Evolutionary conservation across 2,888 invertebrate species (phyloP), one percentile per base, ranked within the genome.

Genomic region (Diaprepes abbreviatus): DNA sequence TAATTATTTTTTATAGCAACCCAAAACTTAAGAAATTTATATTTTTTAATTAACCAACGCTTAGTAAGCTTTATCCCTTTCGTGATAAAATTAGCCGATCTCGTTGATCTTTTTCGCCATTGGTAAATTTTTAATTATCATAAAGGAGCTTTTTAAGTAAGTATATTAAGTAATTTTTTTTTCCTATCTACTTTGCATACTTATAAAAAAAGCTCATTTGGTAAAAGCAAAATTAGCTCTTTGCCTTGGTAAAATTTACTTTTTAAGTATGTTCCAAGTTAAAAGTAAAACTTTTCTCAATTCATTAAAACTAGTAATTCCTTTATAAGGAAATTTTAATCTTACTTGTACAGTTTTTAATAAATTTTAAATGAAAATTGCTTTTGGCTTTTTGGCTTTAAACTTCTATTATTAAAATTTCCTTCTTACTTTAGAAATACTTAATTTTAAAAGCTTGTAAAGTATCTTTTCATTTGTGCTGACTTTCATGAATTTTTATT

Each of bases 381-480:
- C 48, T 48, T 48, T 48, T 7, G 14, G 48, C 48, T 24, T 7
- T 14, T 28, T 12, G 28, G 14, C 24, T 28, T 48, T 28, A 24
- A 48, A 28, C 28, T 48, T 48, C 28, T 28, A 48, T 48, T 48
- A 48, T 48, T 48, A 48, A 48, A 48, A 48, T 48, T 48, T 28
- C 28, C 7, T 45, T 43, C 9, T 48, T 48, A 28, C n/a, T 48
- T 48, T 48, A 3, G 28, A 14, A 48, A 48, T 21, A 12, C 14
- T 7, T 24, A 10, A n/a, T 45, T 40, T 45, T 7, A 28, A 48
- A 12, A 24, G 14, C 12, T 48, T 28, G 14, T 48, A 28, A 48
- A 48, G 12, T 48, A 28, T 48, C 10, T 35, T 28, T 48, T 28
- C 14, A 21, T n/a, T 24, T 48, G 7, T 12, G 6, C 5, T 1